Percentiles rank a stretch among this genome's conserved stretches.
These are phyloP conservation scores for Apis laboriosa DNA, from an alignment of 1,140 invertebrate species.

Conservation along the genomic window DNA sequence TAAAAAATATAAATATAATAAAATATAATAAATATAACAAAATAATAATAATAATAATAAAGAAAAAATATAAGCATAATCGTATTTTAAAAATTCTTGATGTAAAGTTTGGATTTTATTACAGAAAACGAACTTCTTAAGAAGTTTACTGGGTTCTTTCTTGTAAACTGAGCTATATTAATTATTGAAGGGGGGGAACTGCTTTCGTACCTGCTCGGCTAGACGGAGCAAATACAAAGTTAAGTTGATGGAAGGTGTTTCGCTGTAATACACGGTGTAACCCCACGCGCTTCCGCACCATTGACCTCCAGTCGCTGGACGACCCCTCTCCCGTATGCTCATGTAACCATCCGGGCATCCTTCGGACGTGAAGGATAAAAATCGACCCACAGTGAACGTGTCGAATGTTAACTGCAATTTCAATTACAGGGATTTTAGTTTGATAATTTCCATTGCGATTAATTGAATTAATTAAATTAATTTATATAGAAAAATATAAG, in stretches of 20 bases:
- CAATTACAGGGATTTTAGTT: too few species aligned
- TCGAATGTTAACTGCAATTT: constrained; percentile 86
- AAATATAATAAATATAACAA: too few species aligned
- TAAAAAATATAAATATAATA: too few species aligned
- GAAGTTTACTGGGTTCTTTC: background rate
- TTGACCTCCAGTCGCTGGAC: constrained; percentile 87
- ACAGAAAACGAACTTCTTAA: too few species aligned
- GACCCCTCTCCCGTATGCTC: constrained; percentile 87
- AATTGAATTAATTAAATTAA: too few species aligned
- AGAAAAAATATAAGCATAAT: too few species aligned
- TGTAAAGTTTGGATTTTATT: too few species aligned
- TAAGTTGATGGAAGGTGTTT: constrained; percentile 89
- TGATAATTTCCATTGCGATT: too few species aligned
- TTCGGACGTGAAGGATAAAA: constrained; percentile 87
- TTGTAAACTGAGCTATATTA: background rate
- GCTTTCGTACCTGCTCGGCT: constrained; percentile 86
- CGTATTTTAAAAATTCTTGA: too few species aligned
- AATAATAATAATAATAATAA: too few species aligned
- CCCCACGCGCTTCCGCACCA: constrained; percentile 93
- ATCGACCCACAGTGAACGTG: constrained; percentile 88
- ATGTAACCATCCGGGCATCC: constrained; percentile 91
- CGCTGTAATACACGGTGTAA: constrained; percentile 92
- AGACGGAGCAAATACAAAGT: constrained; percentile 86
- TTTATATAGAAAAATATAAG: too few species aligned
- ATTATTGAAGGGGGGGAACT: background rate